These are phyloP conservation scores for Echinarachnius parma DNA, from an alignment of 53 echinoderm and acorn worm species.

Conservation along the genomic window DNA sequence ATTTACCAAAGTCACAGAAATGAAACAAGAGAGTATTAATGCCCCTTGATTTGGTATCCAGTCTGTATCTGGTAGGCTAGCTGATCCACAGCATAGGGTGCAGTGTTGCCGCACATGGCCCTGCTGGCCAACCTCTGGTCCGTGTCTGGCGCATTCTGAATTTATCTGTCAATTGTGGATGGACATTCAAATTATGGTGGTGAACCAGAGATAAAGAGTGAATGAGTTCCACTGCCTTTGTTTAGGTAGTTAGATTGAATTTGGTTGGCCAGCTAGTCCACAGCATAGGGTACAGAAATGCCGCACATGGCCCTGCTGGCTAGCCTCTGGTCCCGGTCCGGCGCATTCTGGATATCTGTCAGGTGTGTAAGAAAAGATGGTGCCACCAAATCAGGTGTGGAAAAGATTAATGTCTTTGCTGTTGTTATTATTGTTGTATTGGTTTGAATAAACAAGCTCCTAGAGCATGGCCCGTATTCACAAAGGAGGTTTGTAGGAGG, in stretches of 20 bases:
- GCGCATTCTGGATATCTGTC: background rate
- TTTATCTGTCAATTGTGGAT: background rate
- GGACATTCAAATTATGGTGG: background rate
- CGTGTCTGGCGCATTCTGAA: background rate
- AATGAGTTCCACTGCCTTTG: no score
- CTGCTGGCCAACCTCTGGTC: no score
- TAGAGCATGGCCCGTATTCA: no score
- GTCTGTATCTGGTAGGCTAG: constrained; percentile 34
- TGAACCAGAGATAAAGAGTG: no score
- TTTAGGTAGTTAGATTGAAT: constrained; percentile 25
- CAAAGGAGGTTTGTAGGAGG: no score
- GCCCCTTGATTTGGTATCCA: constrained; percentile 34
- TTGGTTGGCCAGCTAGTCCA: constrained; percentile 25
- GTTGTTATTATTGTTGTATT: no score
- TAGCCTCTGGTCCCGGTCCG: background rate
- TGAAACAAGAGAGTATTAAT: no score
- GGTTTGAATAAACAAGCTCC: no score
- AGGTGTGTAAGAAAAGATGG: background rate
- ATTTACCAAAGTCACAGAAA: no score
- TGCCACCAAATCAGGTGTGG: background rate
- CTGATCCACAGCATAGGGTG: no score
- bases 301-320: constrained; percentile 12
- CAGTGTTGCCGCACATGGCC: no score
- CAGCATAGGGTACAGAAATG: constrained; percentile 8
- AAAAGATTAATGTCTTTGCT: no score